Evolutionary conservation across 2,113 vertebrate genomes (phyloP).

Genomic region (Misgurnus mizolepis): DNA sequence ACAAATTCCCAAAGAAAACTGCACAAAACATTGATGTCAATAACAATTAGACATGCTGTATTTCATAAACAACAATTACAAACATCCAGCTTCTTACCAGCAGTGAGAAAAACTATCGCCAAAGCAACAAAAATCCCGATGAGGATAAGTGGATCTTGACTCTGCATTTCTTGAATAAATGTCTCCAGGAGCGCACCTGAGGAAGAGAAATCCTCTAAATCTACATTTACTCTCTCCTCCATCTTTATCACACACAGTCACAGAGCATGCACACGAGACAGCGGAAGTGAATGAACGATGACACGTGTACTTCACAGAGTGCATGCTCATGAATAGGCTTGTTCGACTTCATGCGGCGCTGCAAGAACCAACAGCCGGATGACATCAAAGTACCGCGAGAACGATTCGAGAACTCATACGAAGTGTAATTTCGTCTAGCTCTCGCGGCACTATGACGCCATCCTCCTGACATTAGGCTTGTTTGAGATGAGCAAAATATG

Average conservation of each 20-base stretch:
- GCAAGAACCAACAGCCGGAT: too few species aligned
- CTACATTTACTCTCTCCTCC: slow-evolving; percentile 54
- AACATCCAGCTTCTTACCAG: slow-evolving; percentile 61
- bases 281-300: slow-evolving; percentile 17
- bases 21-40: neutral
- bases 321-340: neutral
- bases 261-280: neutral
- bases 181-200: slow-evolving; percentile 64
- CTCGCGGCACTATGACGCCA: too few species aligned
- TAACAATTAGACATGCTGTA: neutral
- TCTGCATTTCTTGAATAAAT: slow-evolving; percentile 63
- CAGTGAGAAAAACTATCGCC: slow-evolving; percentile 69
- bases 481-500: too few species aligned
- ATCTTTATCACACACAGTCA: slow-evolving; percentile 48
- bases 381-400: too few species aligned
- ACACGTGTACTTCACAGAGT: slow-evolving; percentile 1
- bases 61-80: too few species aligned
- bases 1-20: slow-evolving; percentile 75
- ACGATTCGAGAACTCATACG: too few species aligned
- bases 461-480: too few species aligned
- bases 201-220: slow-evolving; percentile 55
- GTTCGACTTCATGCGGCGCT: neutral
- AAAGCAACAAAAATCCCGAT: slow-evolving; percentile 71
- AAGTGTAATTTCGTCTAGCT: too few species aligned
- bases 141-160: slow-evolving; percentile 66